Evolutionary conservation across 2,797 vertebrate species (phyloP), one percentile per base, ranked within the genome.

Genomic region (Phrynocephalus forsythii): DNA sequence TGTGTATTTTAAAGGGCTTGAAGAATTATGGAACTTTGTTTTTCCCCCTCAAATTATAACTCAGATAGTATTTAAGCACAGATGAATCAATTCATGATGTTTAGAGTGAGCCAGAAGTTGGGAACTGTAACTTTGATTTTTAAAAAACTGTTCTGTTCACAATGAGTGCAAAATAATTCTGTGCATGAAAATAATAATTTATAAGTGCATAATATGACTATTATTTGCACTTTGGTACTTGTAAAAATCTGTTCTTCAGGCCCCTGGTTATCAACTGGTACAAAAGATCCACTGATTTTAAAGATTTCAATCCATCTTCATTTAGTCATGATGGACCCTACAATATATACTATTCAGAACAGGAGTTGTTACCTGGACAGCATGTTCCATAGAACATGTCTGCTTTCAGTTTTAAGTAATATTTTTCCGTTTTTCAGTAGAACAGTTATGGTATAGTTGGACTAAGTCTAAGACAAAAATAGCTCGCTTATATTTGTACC

Each of bases 1-100:
- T 44, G 79, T 63, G 77, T 30, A 11, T 79, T 81, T 81, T 85
- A 82, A 78, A 77, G 60, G 52, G 28, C 82, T 28, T 75, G 50
- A 48, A 86, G 30, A 28, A 44, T 63, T 48, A 10, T 81, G 24
- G 38, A 81, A 82, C 1, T 28, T 5, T 67, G 44, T 75, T 66
- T 20, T 13, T 3, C 22, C 33, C 3, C 7, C 56, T 30, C 50
- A 50, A 76, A 87, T 50, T 82, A 28, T 30, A 69, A 82, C 13
- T 28, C 16, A 11, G 28, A 60, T 68, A 9, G 76, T 88, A 66
- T 73, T 84, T 66, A 66, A 84, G 73, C 2, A 10, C 44, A 66
- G 4, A n/a, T 48, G 56, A 22, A 6, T 81, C 38, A 26, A 5
- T 84, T n/a, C 1, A 20, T 80, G 79, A 30, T 24, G 18, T 44